Evolutionary conservation across 1,140 invertebrate species (phyloP), one percentile per base, ranked within the genome.

Genomic region (Drosophila orosa): DNA sequence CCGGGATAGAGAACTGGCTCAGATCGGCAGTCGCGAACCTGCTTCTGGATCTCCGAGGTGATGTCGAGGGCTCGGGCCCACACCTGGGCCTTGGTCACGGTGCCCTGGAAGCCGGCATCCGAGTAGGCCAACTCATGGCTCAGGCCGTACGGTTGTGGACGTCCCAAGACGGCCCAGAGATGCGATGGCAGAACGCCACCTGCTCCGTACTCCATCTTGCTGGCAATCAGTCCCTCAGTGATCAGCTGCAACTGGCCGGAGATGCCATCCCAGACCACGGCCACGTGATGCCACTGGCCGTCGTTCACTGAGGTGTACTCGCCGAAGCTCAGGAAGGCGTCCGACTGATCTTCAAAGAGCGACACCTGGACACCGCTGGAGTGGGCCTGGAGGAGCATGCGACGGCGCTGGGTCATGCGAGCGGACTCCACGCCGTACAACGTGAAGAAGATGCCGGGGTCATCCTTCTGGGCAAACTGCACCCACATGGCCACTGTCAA

Each of bases 231-330:
- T 31, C 97, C 97, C 94, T 99, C 98, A 0, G 97, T 98, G 35
- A 98, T 97, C 5, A 99, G 93, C 47, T 96, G 96, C 24, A 98
- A 92, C 91, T 96, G 95, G 15, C 97, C 95, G 47, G 95, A 95
- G 37, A 94, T 94, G n/a, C 96, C 96, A 75, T 97, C 95, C 98
- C 98, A 99, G 15, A 98, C 96, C 24, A 99, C 93, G 17, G 98
- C 97, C 17, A 99, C 95, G 91, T 99, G 98, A 94, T 99, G 98
- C 98, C 98, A 99, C 91, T 98, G 97, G 10, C 97, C 98, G 87
- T 99, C 98, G 80, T 98, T 99, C 22, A 99, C 96, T 0, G 97
- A 97, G 4, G 98, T 97, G 77, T 96, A 98, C 91, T 98, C 97
- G 55, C 95, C 94, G 92, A 97, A 99, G 80, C 96, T 96, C 19